Percentiles rank a stretch among this genome's conserved stretches.
Conservation (phyloP, 2,797 vertebrate genomes). For the Crocodylus rhombifer region DNA sequence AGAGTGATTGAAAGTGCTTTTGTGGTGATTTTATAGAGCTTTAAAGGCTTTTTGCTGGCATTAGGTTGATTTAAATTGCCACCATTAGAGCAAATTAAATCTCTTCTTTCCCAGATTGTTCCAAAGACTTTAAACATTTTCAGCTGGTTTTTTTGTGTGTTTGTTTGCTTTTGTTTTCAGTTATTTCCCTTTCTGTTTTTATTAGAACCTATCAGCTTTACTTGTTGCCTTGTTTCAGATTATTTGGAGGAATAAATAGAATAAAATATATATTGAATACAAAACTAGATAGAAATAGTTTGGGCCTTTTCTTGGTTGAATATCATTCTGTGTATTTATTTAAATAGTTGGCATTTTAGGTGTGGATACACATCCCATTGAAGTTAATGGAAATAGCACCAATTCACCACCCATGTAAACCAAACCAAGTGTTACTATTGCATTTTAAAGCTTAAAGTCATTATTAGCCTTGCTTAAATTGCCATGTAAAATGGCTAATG, state of each 20-base stretch:
- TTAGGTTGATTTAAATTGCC: not conserved
- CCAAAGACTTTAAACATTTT: not conserved
- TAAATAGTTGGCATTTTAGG: not conserved
- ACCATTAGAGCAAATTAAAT: not conserved
- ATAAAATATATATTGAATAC: not conserved
- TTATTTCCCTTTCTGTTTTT: not conserved
- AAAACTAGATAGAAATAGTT: not conserved
- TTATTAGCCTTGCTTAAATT: not conserved
- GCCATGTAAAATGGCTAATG: not conserved
- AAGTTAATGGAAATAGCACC: not conserved
- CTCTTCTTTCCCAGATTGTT: not conserved
- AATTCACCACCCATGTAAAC: not conserved
- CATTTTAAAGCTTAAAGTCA: not conserved
- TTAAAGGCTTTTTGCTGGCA: not conserved
- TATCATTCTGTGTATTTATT: not conserved
- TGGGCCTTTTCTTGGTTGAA: not conserved
- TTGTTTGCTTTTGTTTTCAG: not conserved
- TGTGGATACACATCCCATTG: not conserved
- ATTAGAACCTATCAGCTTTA: rapidly evolving
- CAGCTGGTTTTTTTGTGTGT: not conserved
- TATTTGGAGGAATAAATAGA: not conserved
- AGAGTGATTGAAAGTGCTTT: not conserved
- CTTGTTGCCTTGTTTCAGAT: not conserved
- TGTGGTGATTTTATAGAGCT: not conserved
- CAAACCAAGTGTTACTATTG: not conserved